These are phyloP conservation scores for Sebastes goodei DNA, from an alignment of 2,797 vertebrate genomes.

Conservation along the genomic window DNA sequence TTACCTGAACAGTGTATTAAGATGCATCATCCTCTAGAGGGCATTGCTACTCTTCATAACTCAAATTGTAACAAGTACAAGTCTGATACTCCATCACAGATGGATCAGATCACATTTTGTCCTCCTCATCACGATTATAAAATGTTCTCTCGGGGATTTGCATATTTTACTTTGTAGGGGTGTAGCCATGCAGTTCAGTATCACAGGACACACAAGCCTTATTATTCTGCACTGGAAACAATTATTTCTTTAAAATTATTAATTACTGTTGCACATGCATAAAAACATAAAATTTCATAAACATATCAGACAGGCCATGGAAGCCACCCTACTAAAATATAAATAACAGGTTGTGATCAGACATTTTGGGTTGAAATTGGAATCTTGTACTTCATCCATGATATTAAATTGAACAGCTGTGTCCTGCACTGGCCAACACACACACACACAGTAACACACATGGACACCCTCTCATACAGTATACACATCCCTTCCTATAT, in stretches of 20 bases:
- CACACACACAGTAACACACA: neutral
- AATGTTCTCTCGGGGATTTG: neutral
- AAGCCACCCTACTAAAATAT: conserved; percentile 33
- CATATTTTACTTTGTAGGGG: neutral
- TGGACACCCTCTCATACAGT: neutral
- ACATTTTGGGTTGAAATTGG: conserved; percentile 35
- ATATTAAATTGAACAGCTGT: conserved; percentile 72
- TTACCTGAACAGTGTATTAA: neutral
- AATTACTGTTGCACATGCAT: neutral
- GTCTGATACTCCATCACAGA: neutral
- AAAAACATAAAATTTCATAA: neutral
- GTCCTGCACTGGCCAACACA: conserved; percentile 31
- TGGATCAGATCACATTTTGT: neutral
- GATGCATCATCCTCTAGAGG: conserved; percentile 48
- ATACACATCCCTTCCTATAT: conserved; percentile 30
- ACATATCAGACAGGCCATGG: neutral
- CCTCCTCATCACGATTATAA: neutral
- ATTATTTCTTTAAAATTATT: neutral
- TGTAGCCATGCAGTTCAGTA: neutral
- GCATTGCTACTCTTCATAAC: neutral
- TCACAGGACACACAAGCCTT: no score
- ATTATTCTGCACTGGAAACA: neutral
- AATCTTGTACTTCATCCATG: conserved; percentile 29
- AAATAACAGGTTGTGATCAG: conserved; percentile 23
- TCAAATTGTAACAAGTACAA: neutral